These are phyloP conservation scores for Xestia c-nigrum DNA, from an alignment of 2,888 invertebrate genomes.

Conservation along the genomic window DNA sequence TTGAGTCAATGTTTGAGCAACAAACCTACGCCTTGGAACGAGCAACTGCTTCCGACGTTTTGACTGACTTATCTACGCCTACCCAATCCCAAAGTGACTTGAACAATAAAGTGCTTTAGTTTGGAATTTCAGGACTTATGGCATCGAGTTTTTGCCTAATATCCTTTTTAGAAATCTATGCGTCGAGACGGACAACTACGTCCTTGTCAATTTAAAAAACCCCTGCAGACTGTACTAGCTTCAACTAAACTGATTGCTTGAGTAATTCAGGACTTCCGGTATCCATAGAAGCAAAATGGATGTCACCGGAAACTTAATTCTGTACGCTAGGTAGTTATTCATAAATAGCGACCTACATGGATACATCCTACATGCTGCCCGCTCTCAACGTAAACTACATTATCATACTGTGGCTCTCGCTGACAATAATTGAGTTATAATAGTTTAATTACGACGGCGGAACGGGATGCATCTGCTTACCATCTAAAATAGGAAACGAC, in stretches of 20 bases:
- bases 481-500: neutral
- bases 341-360: neutral
- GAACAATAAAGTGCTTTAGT: neutral
- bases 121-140: neutral
- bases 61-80: neutral
- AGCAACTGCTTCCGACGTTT: neutral
- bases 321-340: neutral
- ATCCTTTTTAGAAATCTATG: neutral
- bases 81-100: neutral
- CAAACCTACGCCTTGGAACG: neutral
- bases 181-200: neutral
- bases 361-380: neutral
- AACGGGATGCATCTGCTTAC: neutral
- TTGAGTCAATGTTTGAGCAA: too few species aligned
- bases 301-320: neutral
- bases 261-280: neutral
- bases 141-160: neutral
- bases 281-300: neutral
- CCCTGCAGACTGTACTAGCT: neutral
- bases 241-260: neutral
- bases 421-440: constrained; percentile 8
- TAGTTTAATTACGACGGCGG: constrained; percentile 11
- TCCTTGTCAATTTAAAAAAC: neutral
- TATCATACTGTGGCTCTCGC: neutral
- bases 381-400: constrained; percentile 8